Evolutionary conservation across 2,888 invertebrate species (phyloP).

Genomic region (Latrodectus hesperus): DNA sequence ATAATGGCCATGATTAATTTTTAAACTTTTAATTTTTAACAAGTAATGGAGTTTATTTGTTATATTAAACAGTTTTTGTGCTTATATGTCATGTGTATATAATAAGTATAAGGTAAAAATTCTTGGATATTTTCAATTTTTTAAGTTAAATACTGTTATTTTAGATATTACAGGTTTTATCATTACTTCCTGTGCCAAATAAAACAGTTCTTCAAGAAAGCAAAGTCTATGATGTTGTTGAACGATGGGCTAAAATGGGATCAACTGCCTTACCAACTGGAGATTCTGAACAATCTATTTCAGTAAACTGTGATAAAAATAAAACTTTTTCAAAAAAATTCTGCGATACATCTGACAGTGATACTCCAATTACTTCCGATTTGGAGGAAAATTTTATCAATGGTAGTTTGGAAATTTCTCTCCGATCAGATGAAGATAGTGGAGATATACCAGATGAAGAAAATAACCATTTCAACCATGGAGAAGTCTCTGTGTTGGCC

Average conservation of each 20-base stretch:
- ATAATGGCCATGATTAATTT: no score
- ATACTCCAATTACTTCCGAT: slow-evolving; percentile 35
- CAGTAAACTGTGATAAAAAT: slow-evolving; percentile 25
- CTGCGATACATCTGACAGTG: slow-evolving; percentile 69
- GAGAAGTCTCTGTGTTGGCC: slow-evolving; percentile 73
- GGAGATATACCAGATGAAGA: slow-evolving; percentile 25
- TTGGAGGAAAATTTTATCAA: slow-evolving; percentile 14
- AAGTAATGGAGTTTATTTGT: no score
- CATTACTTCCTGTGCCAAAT: slow-evolving; percentile 91
- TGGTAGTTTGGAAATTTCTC: slow-evolving; percentile 16
- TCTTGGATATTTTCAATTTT: no score
- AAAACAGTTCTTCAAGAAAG: slow-evolving; percentile 94
- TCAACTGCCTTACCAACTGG: slow-evolving; percentile 26
- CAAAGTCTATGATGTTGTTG: slow-evolving; percentile 88
- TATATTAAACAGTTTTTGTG: no score
- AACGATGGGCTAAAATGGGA: slow-evolving; percentile 82
- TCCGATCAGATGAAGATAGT: slow-evolving; percentile 67
- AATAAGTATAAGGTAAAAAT: no score
- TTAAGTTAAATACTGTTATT: slow-evolving; percentile 3
- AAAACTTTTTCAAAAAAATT: slow-evolving; percentile 44
- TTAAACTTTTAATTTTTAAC: no score
- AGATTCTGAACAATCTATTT: slow-evolving; percentile 55
- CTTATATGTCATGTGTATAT: no score
- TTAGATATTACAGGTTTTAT: slow-evolving; percentile 86
- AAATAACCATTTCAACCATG: slow-evolving; percentile 23